Conservation (phyloP, 2,888 invertebrate species). For the Argyresthia goedartella region DNA sequence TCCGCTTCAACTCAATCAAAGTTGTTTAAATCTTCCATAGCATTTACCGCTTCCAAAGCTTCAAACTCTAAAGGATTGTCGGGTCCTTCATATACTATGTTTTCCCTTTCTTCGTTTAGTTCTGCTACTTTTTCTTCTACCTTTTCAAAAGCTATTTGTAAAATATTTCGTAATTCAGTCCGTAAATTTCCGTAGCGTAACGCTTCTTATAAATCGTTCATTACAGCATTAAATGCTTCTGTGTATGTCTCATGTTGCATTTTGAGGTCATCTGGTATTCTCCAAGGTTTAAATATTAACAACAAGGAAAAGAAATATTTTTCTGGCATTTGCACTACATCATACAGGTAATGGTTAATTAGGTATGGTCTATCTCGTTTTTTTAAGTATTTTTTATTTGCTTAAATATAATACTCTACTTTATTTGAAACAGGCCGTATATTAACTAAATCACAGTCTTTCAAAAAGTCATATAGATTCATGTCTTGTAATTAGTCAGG, state of each 20-base stretch:
- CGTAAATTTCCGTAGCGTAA: constrained; percentile 9
- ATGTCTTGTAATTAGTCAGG: constrained; percentile 18
- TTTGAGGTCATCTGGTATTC: constrained; percentile 16
- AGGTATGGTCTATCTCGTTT: constrained; percentile 18
- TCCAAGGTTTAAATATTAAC: constrained; percentile 19
- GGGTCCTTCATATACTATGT: constrained; percentile 12
- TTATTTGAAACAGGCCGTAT: constrained; percentile 8
- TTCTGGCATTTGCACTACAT: constrained; percentile 18
- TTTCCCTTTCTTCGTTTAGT: constrained; percentile 12
- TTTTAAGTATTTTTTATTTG: constrained; percentile 13
- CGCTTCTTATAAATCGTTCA: constrained; percentile 11
- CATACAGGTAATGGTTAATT: constrained; percentile 21
- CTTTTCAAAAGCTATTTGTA: constrained; percentile 11
- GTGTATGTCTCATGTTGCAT: constrained; percentile 13
- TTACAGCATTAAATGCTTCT: constrained; percentile 14
- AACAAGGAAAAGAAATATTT: constrained; percentile 19
- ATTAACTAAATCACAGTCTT: constrained; percentile 10
- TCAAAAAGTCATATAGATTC: constrained; percentile 8
- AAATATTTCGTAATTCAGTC: constrained; percentile 6
- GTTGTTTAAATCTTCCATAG: constrained; percentile 19
- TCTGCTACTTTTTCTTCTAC: constrained; percentile 14
- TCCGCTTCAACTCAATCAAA: constrained; percentile 11
- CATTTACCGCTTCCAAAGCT: constrained; percentile 16
- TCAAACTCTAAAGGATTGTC: constrained; percentile 17
- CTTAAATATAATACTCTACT: constrained; percentile 9